Evolutionary conservation across 2,113 vertebrate genomes (phyloP).

Genomic region (Macheiramphus alcinus): DNA sequence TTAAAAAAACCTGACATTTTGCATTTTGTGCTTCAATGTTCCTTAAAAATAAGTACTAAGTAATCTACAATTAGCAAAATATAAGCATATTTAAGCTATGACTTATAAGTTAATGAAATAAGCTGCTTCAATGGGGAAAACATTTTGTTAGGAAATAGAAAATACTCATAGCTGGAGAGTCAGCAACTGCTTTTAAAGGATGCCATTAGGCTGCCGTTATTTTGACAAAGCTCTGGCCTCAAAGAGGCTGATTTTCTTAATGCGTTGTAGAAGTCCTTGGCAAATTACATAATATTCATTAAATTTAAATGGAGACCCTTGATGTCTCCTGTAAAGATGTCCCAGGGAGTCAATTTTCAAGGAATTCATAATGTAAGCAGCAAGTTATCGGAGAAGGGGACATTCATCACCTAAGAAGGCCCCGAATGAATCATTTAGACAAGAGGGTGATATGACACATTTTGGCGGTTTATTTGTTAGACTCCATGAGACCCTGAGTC

Average conservation of each 20-base stretch:
- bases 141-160: constrained; percentile 1
- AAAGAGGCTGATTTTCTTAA: constrained; percentile 10
- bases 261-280: neutral
- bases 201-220: neutral
- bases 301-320: constrained; percentile 39
- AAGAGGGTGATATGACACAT: neutral
- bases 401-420: neutral
- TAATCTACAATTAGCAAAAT: constrained; percentile 32
- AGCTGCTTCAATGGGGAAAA: neutral
- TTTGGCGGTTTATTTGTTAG: neutral
- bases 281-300: constrained; percentile 57
- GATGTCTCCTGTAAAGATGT: constrained; percentile 43
- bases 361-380: constrained; percentile 55
- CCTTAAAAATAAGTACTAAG: constrained; percentile 8
- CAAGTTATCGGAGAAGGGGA: constrained; percentile 53
- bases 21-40: neutral
- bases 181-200: constrained; percentile 16
- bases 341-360: constrained; percentile 65
- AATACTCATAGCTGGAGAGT: constrained; percentile 6
- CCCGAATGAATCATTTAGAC: constrained; percentile 57
- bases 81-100: neutral
- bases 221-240: neutral
- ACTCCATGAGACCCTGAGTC: neutral
- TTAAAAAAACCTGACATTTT: neutral
- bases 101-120: constrained; percentile 16